These are phyloP conservation scores for Nyctibius grandis DNA, from an alignment of 2,797 vertebrate species.

Conservation along the genomic window DNA sequence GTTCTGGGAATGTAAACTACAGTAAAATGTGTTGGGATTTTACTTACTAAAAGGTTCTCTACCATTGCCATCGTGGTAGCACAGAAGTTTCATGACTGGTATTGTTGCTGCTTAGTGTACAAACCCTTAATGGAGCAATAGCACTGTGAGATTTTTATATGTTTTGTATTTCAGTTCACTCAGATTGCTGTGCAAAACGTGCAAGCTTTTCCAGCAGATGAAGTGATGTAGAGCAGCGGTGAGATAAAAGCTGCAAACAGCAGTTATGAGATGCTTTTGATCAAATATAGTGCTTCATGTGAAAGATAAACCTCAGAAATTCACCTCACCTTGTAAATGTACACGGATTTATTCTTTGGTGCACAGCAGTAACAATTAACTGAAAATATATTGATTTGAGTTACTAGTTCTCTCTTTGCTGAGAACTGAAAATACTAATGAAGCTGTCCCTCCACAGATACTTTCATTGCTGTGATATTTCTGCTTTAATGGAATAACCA, in stretches of 20 bases:
- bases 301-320: slow-evolving; percentile 32
- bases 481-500: background rate
- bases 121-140: background rate
- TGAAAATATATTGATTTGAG: background rate
- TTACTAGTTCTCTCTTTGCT: background rate
- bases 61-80: background rate
- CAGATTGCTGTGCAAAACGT: background rate
- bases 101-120: background rate
- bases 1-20: background rate
- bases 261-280: slow-evolving; percentile 38
- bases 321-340: background rate
- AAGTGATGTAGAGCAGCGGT: background rate
- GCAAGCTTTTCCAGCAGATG: background rate
- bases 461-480: slow-evolving; percentile 2
- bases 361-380: slow-evolving; percentile 7
- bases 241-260: slow-evolving; percentile 29
- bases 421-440: slow-evolving; percentile 14
- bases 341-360: slow-evolving; percentile 2
- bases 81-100: background rate
- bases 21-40: background rate
- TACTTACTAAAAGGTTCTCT: background rate
- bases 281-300: slow-evolving; percentile 14
- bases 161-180: background rate
- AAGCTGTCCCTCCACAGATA: background rate
- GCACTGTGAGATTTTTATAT: background rate